These are phyloP conservation scores for Rhineura floridana DNA, from an alignment of 2,113 vertebrate species.

Conservation along the genomic window DNA sequence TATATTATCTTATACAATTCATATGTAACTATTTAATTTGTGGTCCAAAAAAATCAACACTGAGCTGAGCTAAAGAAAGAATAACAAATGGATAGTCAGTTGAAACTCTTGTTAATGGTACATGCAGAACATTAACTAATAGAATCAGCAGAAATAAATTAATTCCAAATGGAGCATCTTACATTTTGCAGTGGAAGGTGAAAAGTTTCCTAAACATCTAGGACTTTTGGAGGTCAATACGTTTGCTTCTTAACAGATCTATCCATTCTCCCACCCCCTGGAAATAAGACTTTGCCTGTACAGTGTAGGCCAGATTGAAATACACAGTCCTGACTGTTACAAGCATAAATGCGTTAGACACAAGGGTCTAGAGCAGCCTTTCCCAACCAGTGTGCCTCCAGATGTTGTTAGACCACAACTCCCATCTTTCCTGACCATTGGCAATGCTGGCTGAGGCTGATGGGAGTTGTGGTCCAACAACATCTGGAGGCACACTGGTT, in stretches of 20 bases:
- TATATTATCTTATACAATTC: constrained; percentile 28
- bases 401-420: no score
- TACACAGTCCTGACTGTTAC: not conserved
- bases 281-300: constrained; percentile 1
- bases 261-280: not conserved
- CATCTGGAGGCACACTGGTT: no score
- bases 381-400: no score
- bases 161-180: constrained; percentile 33
- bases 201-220: not conserved
- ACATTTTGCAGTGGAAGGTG: constrained; percentile 26
- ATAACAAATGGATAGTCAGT: constrained; percentile 42
- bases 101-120: constrained; percentile 43
- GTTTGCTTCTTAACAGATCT: not conserved
- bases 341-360: not conserved
- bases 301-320: constrained; percentile 1
- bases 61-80: constrained; percentile 36
- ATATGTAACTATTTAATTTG: constrained; percentile 24
- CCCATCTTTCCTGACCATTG: no score
- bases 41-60: constrained; percentile 13
- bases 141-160: constrained; percentile 44
- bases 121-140: constrained; percentile 11
- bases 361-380: not conserved
- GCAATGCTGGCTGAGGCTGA: no score
- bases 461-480: no score
- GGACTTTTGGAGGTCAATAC: constrained; percentile 18